These are phyloP conservation scores for Bruchidius siliquastri DNA, from an alignment of 2,888 invertebrate species.

Conservation along the genomic window DNA sequence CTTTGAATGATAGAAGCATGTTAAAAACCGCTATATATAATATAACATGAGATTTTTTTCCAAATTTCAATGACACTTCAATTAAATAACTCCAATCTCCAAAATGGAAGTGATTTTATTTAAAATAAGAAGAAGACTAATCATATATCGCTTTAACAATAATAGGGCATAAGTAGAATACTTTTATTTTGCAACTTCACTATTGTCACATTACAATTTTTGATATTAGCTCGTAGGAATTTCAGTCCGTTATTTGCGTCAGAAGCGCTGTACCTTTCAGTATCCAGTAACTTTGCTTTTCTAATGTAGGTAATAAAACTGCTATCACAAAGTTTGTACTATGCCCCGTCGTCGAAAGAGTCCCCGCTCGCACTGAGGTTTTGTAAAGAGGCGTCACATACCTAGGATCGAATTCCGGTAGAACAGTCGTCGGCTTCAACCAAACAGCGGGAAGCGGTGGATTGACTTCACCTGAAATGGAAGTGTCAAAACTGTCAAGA, in stretches of 20 bases:
- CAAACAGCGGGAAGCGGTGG: slow-evolving; percentile 65
- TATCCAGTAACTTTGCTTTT: slow-evolving; percentile 76
- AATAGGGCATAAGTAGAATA: no score
- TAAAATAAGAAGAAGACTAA: no score
- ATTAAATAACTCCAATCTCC: no score
- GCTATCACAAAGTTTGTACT: slow-evolving; percentile 88
- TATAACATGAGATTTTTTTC: no score
- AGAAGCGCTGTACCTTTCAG: slow-evolving; percentile 83
- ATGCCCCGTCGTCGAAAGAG: slow-evolving; percentile 86
- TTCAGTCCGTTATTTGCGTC: slow-evolving; percentile 71
- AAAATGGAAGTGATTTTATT: no score
- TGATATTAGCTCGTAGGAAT: neutral
- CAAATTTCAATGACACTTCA: no score
- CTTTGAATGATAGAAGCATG: no score
- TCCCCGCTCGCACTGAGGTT: slow-evolving; percentile 81
- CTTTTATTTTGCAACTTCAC: no score
- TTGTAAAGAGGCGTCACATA: slow-evolving; percentile 83
- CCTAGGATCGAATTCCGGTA: slow-evolving; percentile 58
- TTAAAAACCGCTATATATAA: no score
- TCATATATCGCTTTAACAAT: no score
- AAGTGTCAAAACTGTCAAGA: neutral
- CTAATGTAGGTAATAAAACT: slow-evolving; percentile 63
- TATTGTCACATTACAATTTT: no score
- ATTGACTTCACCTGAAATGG: slow-evolving; percentile 65
- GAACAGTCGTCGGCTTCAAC: slow-evolving; percentile 61